phyloP scores from a whole-genome alignment of 2,113 vertebrate species.

The Phyllopteryx taeniolatus region DNA sequence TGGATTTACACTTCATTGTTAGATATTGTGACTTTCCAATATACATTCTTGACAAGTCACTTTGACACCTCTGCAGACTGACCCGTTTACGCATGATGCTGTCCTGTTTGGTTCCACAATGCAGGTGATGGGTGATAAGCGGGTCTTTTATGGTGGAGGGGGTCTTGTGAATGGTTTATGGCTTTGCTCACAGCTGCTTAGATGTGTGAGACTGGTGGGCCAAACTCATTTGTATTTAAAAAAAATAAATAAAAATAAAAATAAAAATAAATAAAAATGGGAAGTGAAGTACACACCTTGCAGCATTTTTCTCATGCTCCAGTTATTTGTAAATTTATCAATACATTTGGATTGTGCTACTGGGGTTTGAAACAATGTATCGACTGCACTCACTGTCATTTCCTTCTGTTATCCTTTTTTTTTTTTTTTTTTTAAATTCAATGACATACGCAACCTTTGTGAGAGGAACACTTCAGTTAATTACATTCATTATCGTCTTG shows the following conservation, averaged over 20 bases:
- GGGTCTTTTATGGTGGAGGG: conserved; percentile 25
- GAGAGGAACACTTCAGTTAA: background rate
- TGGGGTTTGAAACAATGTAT: background rate
- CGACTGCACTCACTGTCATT: background rate
- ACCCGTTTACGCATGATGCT: background rate
- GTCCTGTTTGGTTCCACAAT: conserved; percentile 7
- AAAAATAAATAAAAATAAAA: too few species aligned
- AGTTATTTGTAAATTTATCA: conserved; percentile 23
- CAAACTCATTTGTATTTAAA: background rate
- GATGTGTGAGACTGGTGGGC: conserved; percentile 20
- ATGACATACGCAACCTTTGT: background rate
- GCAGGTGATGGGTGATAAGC: conserved; percentile 31
- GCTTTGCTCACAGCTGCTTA: conserved; percentile 15
- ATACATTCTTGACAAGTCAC: conserved; percentile 2
- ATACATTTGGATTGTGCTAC: conserved; percentile 41
- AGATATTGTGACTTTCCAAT: conserved; percentile 2
- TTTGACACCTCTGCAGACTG: conserved; percentile 5
- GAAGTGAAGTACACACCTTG: background rate
- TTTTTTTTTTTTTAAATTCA: too few species aligned
- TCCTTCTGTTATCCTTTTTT: background rate
- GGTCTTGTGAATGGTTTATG: conserved; percentile 29
- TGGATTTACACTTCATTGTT: background rate
- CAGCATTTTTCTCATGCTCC: conserved; percentile 3
- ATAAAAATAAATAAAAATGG: conserved; percentile 1
- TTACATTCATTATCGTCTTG: background rate